Conservation (phyloP, 2,113 vertebrate genomes). For the Hydrolagus affinis region DNA sequence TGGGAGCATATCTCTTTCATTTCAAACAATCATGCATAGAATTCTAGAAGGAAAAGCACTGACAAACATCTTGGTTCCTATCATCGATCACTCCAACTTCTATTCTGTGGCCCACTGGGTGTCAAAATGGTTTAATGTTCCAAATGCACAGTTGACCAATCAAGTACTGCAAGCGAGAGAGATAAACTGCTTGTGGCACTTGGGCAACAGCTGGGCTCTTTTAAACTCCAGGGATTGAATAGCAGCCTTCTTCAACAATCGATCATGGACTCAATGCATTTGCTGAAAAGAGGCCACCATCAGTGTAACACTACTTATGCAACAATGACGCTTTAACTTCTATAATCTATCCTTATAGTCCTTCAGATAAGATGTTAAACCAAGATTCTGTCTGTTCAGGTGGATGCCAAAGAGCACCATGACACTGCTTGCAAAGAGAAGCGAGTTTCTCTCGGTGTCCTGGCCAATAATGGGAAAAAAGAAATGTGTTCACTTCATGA, state of each 20-base stretch:
- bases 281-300: neutral
- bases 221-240: neutral
- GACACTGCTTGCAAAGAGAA: no score
- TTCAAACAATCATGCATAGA: neutral
- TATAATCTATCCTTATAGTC: neutral
- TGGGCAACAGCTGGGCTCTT: constrained; percentile 1
- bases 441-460: no score
- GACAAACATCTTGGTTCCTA: neutral
- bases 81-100: neutral
- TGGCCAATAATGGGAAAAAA: no score
- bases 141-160: neutral
- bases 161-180: neutral
- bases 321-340: neutral
- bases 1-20: neutral
- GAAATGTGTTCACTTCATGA: no score
- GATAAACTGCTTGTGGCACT: neutral
- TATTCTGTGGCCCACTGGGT: neutral
- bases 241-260: neutral
- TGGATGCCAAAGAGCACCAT: no score
- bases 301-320: neutral
- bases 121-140: neutral
- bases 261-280: neutral
- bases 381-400: no score
- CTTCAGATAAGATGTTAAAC: no score
- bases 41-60: constrained; percentile 7